Evolutionary conservation across 2,797 vertebrate genomes (phyloP).

Genomic region (Cynopterus sphinx): DNA sequence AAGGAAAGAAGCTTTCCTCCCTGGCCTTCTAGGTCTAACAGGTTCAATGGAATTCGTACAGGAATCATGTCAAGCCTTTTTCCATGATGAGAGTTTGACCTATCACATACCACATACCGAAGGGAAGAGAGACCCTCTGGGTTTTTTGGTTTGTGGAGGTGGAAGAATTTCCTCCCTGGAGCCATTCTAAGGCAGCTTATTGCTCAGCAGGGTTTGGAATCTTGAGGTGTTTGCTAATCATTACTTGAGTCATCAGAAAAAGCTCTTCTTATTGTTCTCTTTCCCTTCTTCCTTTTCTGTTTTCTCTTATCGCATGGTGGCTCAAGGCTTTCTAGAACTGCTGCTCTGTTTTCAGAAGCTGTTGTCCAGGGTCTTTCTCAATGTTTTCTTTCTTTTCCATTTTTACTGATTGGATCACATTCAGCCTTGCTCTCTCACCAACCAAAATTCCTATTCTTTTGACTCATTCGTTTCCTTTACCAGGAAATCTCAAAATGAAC

Average conservation of each 20-base stretch:
- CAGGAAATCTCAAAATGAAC: constrained; percentile 45
- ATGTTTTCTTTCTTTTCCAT: constrained; percentile 42
- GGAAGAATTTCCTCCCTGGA: not conserved
- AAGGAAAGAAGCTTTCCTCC: not conserved
- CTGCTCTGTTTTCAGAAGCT: constrained; percentile 59
- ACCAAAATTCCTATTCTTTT: constrained; percentile 58
- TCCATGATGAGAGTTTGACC: not conserved
- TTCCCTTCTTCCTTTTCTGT: constrained; percentile 47
- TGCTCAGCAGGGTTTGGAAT: not conserved
- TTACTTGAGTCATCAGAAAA: constrained; percentile 59
- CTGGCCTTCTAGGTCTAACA: not conserved
- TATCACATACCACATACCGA: too few relatives aligned
- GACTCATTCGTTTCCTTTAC: constrained; percentile 58
- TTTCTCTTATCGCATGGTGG: constrained; percentile 11
- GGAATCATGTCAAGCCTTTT: not conserved
- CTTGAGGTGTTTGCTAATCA: not conserved
- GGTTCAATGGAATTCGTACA: not conserved
- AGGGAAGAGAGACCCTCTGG: not conserved
- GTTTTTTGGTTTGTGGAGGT: not conserved
- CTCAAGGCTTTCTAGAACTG: constrained; percentile 28
- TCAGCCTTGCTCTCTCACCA: constrained; percentile 56
- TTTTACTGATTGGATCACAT: constrained; percentile 25
- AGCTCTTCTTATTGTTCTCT: not conserved
- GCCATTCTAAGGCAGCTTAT: not conserved
- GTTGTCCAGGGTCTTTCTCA: constrained; percentile 52